Evolutionary conservation across 2,797 vertebrate species (phyloP), one percentile per base, ranked within the genome.

Genomic region (Dicrostonyx torquatus): DNA sequence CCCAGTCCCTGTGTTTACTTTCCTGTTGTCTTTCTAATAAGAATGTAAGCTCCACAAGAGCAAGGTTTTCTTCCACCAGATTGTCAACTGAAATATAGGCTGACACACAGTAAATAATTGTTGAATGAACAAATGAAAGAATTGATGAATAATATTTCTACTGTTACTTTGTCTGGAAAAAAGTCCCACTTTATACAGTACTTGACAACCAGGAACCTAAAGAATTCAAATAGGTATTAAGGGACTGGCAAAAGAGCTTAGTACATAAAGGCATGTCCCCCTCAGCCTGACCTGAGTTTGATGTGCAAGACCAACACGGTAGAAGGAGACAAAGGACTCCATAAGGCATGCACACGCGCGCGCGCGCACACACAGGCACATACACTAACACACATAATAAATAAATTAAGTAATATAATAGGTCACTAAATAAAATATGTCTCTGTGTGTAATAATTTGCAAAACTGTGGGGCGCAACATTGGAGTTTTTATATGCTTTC

Each of bases 141-240:
- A 91, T 18, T 15, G n/a, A 70, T 64, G 29, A 92, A 50, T 62
- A 20, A 31, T 48, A 80, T 80, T 89, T 40, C 6, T 90, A 53
- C 15, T 75, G 10, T 80, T 90, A 26, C 37, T 76, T 68, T 93
- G 66, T 17, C 31, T 92, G 17, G 24, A 94, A 96, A 95, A 90
- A 66, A 40, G 60, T 73, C 34, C 37, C 86, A 79, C 45, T 15
- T 84, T 70, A 90, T 62, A 94, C 10, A 95, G 31, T 13, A 87
- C 72, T 48, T 87, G 3, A 34, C n/a, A 80, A 15, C 31, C 31
- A 92, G 9, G 62, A 73, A 78, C 34, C 66, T 17, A 73, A 91
- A 70, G 68, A 95, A 73, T 90, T 90, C 86, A 72, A 83, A 86
- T 70, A n/a, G 48, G n/a, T 6, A 72, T 50, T 29, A 55, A 72